phyloP scores from a whole-genome alignment of 2,888 invertebrate genomes.

The Phengaris alcon region DNA sequence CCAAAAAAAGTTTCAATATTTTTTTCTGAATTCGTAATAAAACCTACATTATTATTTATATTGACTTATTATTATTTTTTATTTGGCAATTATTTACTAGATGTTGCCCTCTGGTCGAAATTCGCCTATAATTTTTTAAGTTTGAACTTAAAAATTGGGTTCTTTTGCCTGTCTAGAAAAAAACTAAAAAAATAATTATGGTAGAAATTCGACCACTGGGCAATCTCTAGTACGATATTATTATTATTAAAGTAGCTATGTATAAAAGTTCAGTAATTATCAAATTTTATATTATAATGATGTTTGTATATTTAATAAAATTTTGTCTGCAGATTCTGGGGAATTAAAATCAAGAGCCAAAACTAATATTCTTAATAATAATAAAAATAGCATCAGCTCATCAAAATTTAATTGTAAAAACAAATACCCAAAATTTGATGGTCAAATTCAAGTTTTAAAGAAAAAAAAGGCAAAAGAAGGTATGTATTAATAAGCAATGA shows the following conservation, averaged over 20 bases:
- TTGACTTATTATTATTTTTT: too few species aligned
- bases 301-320: neutral
- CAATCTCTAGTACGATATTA: too few species aligned
- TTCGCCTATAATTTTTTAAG: too few species aligned
- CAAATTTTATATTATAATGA: neutral
- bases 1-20: too few species aligned
- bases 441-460: slow-evolving; percentile 41
- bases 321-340: slow-evolving; percentile 50
- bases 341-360: slow-evolving; percentile 52
- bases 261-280: neutral
- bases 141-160: too few species aligned
- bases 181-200: too few species aligned
- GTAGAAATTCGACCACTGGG: too few species aligned
- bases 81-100: too few species aligned
- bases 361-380: slow-evolving; percentile 45
- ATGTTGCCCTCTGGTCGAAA: too few species aligned
- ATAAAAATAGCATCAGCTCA: slow-evolving; percentile 47
- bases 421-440: slow-evolving; percentile 43
- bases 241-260: neutral
- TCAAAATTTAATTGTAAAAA: slow-evolving; percentile 44
- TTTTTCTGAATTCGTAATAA: too few species aligned
- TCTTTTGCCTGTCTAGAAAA: too few species aligned
- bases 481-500: slow-evolving; percentile 16
- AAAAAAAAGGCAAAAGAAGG: slow-evolving; percentile 42
- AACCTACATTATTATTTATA: too few species aligned